These are phyloP conservation scores for Lymantria dispar DNA, from an alignment of 2,888 invertebrate genomes.

Conservation along the genomic window DNA sequence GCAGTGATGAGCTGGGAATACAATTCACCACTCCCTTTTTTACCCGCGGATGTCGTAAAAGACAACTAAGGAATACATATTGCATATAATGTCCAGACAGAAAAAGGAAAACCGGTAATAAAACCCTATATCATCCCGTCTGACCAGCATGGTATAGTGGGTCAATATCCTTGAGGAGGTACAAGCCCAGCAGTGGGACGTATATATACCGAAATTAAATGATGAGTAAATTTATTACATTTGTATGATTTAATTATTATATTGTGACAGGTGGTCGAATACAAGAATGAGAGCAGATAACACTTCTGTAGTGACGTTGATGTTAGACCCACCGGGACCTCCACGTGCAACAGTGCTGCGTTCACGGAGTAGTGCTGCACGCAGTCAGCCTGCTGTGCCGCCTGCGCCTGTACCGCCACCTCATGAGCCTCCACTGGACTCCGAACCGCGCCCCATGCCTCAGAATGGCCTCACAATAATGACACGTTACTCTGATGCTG, in stretches of 20 bases:
- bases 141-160: too few species aligned
- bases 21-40: too few species aligned
- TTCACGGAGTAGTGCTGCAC: slow-evolving; percentile 50
- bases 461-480: slow-evolving; percentile 75
- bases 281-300: slow-evolving; percentile 97
- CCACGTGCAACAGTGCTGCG: slow-evolving; percentile 85
- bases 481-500: slow-evolving; percentile 69
- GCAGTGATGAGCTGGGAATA: too few species aligned
- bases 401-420: slow-evolving; percentile 16
- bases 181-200: too few species aligned
- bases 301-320: slow-evolving; percentile 94
- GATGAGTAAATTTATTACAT: background rate
- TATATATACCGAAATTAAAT: too few species aligned
- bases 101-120: too few species aligned
- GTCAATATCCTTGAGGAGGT: too few species aligned
- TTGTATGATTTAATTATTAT: background rate
- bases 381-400: slow-evolving; percentile 25
- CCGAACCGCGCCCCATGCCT: slow-evolving; percentile 46
- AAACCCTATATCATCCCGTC: too few species aligned
- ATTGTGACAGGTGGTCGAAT: slow-evolving; percentile 86
- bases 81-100: too few species aligned
- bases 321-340: slow-evolving; percentile 94
- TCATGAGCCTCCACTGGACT: slow-evolving; percentile 17
- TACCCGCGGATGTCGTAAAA: too few species aligned
- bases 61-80: too few species aligned